Conservation (phyloP, 1,140 invertebrate genomes). For the Cataglyphis hispanica region DNA sequence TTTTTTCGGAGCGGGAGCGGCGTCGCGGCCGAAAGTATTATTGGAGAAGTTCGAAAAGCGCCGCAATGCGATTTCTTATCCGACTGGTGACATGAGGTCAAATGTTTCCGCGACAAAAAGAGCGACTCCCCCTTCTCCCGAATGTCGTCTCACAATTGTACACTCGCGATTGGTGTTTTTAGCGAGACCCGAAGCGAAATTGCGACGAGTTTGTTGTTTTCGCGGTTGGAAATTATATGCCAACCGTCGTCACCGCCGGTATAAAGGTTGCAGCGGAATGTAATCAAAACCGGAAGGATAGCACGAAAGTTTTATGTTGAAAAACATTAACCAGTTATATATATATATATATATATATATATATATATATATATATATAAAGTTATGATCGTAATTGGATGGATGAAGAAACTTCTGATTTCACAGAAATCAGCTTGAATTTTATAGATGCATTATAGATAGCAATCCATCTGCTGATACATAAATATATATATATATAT, state of each 20-base stretch:
- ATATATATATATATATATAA: too few species aligned
- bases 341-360: too few species aligned
- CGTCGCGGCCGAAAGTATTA: conserved; percentile 35
- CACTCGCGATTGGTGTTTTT: conserved; percentile 20
- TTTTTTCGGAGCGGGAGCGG: conserved; percentile 32
- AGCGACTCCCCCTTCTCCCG: background rate
- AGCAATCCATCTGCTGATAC: background rate
- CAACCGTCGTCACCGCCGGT: conserved; percentile 1
- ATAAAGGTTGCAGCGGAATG: conserved; percentile 17
- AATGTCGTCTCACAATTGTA: conserved; percentile 9
- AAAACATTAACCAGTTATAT: background rate
- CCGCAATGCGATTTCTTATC: conserved; percentile 33
- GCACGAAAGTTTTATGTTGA: conserved; percentile 27
- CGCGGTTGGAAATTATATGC: conserved; percentile 32
- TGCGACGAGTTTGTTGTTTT: conserved; percentile 34
- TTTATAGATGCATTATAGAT: background rate
- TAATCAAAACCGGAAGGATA: conserved; percentile 27
- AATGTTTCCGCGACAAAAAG: conserved; percentile 39
- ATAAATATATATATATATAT: too few species aligned
- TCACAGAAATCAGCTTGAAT: conserved; percentile 1
- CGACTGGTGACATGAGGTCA: conserved; percentile 22
- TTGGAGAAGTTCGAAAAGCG: conserved; percentile 49
- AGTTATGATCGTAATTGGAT: conserved; percentile 25
- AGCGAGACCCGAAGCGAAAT: background rate
- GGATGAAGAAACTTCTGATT: background rate